phyloP scores from a whole-genome alignment of 1,140 invertebrate genomes.

The Brevipalpus yothersi region DNA sequence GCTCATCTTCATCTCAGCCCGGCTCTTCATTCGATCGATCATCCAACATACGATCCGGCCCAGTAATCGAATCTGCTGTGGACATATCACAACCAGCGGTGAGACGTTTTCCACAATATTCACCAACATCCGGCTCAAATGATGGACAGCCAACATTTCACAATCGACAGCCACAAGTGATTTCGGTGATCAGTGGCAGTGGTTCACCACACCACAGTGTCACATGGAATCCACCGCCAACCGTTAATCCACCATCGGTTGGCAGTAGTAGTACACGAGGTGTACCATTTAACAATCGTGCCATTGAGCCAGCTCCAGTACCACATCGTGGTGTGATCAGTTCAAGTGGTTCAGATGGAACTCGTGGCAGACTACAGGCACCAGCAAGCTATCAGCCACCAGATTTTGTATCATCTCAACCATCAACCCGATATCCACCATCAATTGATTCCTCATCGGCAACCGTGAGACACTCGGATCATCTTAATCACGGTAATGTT shows the following conservation, averaged over 20 bases:
- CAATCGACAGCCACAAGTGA: slow-evolving; percentile 5
- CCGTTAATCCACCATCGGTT: not conserved
- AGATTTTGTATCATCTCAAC: not conserved
- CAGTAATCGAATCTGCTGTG: too few species aligned
- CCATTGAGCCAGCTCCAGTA: not conserved
- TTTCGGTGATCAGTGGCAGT: slow-evolving; percentile 4
- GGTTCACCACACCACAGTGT: not conserved
- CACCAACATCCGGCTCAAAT: not conserved
- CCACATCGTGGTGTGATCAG: not conserved
- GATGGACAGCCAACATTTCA: not conserved
- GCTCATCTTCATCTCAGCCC: too few species aligned
- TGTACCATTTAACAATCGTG: not conserved
- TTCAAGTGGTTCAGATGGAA: not conserved
- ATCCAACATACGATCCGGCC: too few species aligned
- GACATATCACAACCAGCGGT: not conserved
- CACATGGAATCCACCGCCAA: slow-evolving; percentile 9
- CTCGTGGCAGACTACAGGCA: not conserved
- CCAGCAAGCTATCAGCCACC: not conserved
- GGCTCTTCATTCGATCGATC: too few species aligned
- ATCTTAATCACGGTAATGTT: not conserved
- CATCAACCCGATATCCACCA: not conserved
- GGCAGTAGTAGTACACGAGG: not conserved
- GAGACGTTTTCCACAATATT: not conserved
- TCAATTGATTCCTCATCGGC: not conserved
- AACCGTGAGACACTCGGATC: not conserved